Percentiles rank a stretch among this genome's conserved stretches.
phyloP scores from a whole-genome alignment of 2,888 invertebrate genomes.

The Acronicta alni region DNA sequence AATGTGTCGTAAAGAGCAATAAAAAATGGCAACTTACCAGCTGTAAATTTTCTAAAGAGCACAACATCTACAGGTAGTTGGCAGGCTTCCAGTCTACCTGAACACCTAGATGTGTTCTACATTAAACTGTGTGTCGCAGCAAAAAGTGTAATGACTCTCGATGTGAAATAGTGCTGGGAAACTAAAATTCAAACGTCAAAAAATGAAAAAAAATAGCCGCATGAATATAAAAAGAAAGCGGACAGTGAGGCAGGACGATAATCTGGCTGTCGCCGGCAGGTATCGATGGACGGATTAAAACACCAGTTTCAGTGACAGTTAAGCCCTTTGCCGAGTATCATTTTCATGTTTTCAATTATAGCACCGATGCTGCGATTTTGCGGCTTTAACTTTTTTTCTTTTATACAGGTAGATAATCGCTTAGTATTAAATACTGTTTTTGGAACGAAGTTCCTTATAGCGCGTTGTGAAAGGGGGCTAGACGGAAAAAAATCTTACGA shows the following conservation, averaged over 20 bases:
- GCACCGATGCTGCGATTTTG: slow-evolving; percentile 61
- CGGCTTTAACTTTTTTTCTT: slow-evolving; percentile 36
- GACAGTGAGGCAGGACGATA: slow-evolving; percentile 74
- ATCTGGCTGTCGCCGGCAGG: slow-evolving; percentile 83
- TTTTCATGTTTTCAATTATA: slow-evolving; percentile 77
- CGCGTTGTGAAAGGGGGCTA: too few relatives aligned
- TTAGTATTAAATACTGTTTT: slow-evolving; percentile 3
- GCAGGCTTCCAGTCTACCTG: slow-evolving; percentile 81
- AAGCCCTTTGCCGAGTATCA: slow-evolving; percentile 73
- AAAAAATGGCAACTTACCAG: slow-evolving; percentile 65
- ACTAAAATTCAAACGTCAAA: slow-evolving; percentile 56
- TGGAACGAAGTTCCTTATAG: too few relatives aligned
- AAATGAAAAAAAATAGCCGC: slow-evolving; percentile 55
- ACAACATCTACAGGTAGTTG: slow-evolving; percentile 86
- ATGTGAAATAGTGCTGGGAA: slow-evolving; percentile 30
- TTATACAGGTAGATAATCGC: slow-evolving; percentile 7
- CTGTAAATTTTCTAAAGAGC: slow-evolving; percentile 73
- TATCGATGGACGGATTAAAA: slow-evolving; percentile 86
- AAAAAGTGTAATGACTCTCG: slow-evolving; percentile 73
- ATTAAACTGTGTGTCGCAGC: slow-evolving; percentile 69
- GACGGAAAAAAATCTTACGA: too few relatives aligned
- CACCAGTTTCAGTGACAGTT: slow-evolving; percentile 83
- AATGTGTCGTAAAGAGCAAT: slow-evolving; percentile 64
- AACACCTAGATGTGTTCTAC: slow-evolving; percentile 74
- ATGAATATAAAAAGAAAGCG: slow-evolving; percentile 66